Percentiles rank a stretch among this genome's conserved stretches.
phyloP scores from a whole-genome alignment of 2,888 invertebrate species.

The Heterodera filipjevi region DNA sequence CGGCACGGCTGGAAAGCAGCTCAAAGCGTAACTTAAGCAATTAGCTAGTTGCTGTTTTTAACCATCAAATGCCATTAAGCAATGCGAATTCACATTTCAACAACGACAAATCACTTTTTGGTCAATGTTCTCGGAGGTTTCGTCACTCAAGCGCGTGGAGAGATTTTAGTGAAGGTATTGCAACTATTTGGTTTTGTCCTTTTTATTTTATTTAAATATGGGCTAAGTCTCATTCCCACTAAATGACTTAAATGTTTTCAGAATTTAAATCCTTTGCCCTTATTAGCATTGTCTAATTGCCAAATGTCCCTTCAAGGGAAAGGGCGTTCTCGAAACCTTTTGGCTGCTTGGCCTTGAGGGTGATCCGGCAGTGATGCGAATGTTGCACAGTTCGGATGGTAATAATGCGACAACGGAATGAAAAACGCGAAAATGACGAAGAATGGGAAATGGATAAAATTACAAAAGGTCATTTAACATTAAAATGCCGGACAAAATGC shows the following conservation, averaged over 20 bases:
- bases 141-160: too few relatives aligned
- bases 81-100: too few relatives aligned
- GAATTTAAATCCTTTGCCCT: too few relatives aligned
- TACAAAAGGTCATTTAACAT: too few relatives aligned
- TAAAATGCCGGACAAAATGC: neutral
- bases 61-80: too few relatives aligned
- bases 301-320: slow-evolving; percentile 34
- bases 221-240: neutral
- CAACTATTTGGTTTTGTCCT: too few relatives aligned
- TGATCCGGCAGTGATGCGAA: slow-evolving; percentile 9
- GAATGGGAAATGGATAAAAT: neutral
- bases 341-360: slow-evolving; percentile 42
- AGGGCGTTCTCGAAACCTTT: slow-evolving; percentile 47
- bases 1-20: slow-evolving; percentile 59
- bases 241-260: neutral
- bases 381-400: neutral
- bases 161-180: too few relatives aligned
- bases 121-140: too few relatives aligned
- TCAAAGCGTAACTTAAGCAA: too few relatives aligned
- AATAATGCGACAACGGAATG: neutral
- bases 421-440: neutral
- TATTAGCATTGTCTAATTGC: too few relatives aligned
- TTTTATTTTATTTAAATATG: neutral
- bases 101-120: too few relatives aligned
- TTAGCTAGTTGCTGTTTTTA: too few relatives aligned